These are phyloP conservation scores for Dicyema japonicum DNA, from an alignment of 1,140 invertebrate genomes.

Conservation along the genomic window DNA sequence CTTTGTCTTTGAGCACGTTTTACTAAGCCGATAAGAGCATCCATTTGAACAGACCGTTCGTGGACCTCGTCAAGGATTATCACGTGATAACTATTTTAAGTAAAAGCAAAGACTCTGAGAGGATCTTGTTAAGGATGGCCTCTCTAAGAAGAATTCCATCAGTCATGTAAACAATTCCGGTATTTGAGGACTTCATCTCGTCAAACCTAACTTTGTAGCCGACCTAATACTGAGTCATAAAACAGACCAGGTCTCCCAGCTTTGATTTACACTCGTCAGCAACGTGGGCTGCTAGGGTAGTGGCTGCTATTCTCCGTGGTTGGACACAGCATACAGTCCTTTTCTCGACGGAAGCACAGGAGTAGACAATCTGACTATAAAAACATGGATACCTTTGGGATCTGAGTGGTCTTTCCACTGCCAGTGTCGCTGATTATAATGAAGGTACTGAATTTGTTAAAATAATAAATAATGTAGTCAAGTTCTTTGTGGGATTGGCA, in stretches of 20 bases:
- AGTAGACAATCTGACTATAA: too few species aligned
- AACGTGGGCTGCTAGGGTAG: neutral
- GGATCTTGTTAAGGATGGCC: constrained; percentile 29
- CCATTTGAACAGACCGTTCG: constrained; percentile 2
- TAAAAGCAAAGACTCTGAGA: constrained; percentile 31
- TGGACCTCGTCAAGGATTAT: constrained; percentile 4
- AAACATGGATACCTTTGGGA: too few species aligned
- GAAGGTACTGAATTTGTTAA: too few species aligned
- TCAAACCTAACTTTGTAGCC: constrained; percentile 3
- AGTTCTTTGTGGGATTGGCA: too few species aligned
- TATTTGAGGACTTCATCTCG: constrained; percentile 21
- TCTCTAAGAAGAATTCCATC: constrained; percentile 67
- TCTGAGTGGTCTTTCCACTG: constrained; percentile 57
- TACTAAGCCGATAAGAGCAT: constrained; percentile 3
- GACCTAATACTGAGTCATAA: too few species aligned
- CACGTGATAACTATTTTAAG: too few species aligned
- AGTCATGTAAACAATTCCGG: constrained; percentile 80
- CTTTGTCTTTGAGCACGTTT: constrained; percentile 10
- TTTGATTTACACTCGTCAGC: neutral
- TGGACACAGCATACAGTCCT: too few species aligned
- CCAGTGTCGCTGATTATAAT: constrained; percentile 58
- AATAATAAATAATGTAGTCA: too few species aligned
- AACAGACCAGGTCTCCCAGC: neutral
- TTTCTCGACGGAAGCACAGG: too few species aligned
- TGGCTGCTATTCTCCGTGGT: constrained; percentile 1